Evolutionary conservation across 2,113 vertebrate species (phyloP).

Genomic region (Mus spicilegus): DNA sequence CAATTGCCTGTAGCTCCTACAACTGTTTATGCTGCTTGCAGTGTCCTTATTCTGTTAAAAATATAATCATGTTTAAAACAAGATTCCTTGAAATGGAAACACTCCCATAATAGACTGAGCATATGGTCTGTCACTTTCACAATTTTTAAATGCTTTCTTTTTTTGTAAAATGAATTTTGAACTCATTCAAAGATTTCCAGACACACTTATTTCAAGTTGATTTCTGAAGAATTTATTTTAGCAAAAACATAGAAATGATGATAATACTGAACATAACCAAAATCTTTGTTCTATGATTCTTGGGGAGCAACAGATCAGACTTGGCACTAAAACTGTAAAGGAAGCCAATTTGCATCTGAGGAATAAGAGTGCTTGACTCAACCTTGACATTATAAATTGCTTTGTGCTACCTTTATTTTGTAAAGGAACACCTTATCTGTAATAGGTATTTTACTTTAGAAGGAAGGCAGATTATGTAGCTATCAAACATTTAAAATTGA

Average conservation of each 20-base stretch:
- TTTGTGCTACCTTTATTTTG: slow-evolving; percentile 47
- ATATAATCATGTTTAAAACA: neutral
- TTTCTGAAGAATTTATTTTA: slow-evolving; percentile 7
- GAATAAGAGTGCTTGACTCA: neutral
- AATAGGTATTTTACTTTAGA: slow-evolving; percentile 20
- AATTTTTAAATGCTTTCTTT: neutral
- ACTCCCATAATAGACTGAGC: neutral
- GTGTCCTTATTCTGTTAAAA: neutral
- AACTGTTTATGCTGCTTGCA: neutral
- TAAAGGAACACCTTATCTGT: neutral
- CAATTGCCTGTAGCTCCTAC: neutral
- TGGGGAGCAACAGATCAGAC: neutral
- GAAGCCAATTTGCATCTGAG: neutral
- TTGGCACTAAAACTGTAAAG: slow-evolving; percentile 65
- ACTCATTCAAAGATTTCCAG: slow-evolving; percentile 36
- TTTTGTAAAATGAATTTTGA: slow-evolving; percentile 54
- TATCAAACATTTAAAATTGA: slow-evolving; percentile 25
- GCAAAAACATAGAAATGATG: neutral
- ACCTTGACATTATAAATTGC: neutral
- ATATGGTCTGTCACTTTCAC: neutral
- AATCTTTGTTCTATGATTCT: neutral
- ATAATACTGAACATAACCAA: slow-evolving; percentile 40
- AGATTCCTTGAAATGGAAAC: neutral
- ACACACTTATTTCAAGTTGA: slow-evolving; percentile 39
- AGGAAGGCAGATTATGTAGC: neutral